These are phyloP conservation scores for Hyalella azteca DNA, from an alignment of 2,888 invertebrate species.

Conservation along the genomic window DNA sequence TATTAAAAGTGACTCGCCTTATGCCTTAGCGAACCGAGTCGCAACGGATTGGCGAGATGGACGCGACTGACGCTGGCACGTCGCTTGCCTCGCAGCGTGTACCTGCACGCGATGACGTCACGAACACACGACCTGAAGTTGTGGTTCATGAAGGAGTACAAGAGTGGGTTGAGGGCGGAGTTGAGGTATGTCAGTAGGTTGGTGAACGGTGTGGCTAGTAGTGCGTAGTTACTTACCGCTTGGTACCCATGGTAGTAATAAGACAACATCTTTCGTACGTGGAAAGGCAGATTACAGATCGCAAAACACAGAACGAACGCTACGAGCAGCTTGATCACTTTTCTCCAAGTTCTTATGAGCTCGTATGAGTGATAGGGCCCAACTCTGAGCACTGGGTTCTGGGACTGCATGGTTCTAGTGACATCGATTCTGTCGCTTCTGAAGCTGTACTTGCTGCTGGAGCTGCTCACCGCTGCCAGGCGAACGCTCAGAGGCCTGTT, in stretches of 20 bases:
- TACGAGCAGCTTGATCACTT: slow-evolving; percentile 87
- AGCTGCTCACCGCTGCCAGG: not conserved
- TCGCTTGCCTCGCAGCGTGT: slow-evolving; percentile 41
- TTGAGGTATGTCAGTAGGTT: slow-evolving; percentile 88
- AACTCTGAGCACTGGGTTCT: not conserved
- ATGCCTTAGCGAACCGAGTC: not conserved
- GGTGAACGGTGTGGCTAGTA: slow-evolving; percentile 82
- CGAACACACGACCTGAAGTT: slow-evolving; percentile 85
- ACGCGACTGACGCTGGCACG: not conserved
- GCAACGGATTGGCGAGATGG: not conserved
- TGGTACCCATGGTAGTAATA: slow-evolving; percentile 77
- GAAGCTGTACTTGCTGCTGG: slow-evolving; percentile 31
- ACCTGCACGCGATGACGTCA: slow-evolving; percentile 74
- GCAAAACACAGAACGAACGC: slow-evolving; percentile 88
- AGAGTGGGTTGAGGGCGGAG: slow-evolving; percentile 86
- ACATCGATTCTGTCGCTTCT: not conserved
- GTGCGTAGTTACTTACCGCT: slow-evolving; percentile 76
- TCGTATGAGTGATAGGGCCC: slow-evolving; percentile 50
- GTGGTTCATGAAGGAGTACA: slow-evolving; percentile 85
- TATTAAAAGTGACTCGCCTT: too few relatives aligned
- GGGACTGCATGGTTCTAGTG: not conserved
- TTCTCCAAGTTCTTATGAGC: slow-evolving; percentile 74
- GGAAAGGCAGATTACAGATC: slow-evolving; percentile 86
- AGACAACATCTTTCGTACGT: slow-evolving; percentile 86
- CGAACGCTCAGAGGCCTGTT: slow-evolving; percentile 21